Evolutionary conservation across 64 coral and sea anemone genomes (phyloP).

Genomic region (Anthopleura sola): DNA sequence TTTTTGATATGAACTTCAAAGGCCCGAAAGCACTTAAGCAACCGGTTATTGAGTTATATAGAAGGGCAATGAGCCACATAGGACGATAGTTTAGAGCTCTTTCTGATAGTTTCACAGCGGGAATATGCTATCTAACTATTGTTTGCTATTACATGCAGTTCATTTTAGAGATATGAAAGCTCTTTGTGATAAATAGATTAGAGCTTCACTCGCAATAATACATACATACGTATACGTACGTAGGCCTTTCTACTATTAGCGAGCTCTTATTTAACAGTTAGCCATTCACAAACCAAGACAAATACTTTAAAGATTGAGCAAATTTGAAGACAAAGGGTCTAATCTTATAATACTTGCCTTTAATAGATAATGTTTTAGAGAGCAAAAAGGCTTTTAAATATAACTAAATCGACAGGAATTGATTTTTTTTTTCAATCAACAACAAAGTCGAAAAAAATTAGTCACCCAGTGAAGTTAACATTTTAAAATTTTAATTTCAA

Average conservation of each 20-base stretch:
- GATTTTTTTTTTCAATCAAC: background rate
- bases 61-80: background rate
- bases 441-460: background rate
- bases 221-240: background rate
- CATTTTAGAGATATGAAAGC: background rate
- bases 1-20: slow-evolving; percentile 6
- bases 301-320: background rate
- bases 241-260: background rate
- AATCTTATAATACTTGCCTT: background rate
- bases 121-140: background rate
- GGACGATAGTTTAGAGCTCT: background rate
- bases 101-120: background rate
- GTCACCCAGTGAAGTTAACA: background rate
- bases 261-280: background rate
- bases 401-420: background rate
- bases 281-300: background rate
- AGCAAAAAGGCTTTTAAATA: background rate
- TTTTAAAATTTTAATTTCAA: background rate
- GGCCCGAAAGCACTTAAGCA: slow-evolving; percentile 6
- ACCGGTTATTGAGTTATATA: background rate
- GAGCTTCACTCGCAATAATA: background rate
- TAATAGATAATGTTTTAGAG: background rate
- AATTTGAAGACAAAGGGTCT: background rate
- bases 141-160: slow-evolving; percentile 6
- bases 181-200: background rate